Evolutionary conservation across 2,888 invertebrate species (phyloP).

Genomic region (Troglohyphantes excavatus): DNA sequence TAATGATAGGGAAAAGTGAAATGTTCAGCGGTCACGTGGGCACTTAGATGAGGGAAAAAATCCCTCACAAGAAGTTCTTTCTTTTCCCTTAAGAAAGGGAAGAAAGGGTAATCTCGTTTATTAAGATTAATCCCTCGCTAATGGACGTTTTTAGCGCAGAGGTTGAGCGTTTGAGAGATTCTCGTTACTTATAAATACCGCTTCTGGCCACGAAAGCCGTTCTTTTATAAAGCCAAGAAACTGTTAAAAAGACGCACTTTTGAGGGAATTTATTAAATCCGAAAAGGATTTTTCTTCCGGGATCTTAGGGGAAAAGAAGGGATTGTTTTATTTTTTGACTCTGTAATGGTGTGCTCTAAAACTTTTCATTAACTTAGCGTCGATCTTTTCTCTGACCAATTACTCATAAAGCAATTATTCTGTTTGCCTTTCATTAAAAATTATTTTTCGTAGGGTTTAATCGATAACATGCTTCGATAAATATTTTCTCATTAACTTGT

Average conservation of each 20-base stretch:
- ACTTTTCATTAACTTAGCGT: background rate
- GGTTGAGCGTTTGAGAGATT: background rate
- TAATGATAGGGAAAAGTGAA: constrained; percentile 20
- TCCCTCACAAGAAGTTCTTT: constrained; percentile 31
- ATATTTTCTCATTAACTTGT: no score
- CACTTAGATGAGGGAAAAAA: constrained; percentile 44
- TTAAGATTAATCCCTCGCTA: constrained; percentile 56
- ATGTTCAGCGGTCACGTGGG: constrained; percentile 44
- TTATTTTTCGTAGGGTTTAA: no score
- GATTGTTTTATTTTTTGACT: background rate
- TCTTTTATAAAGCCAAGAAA: background rate
- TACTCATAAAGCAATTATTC: background rate
- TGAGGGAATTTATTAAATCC: background rate
- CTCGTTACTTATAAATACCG: constrained; percentile 28
- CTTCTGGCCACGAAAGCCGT: background rate
- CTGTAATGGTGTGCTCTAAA: background rate
- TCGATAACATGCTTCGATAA: no score
- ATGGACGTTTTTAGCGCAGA: constrained; percentile 55
- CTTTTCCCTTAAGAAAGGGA: background rate
- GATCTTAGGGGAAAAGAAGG: background rate
- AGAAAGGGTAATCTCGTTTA: constrained; percentile 58
- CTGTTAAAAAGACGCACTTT: background rate
- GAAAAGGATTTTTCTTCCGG: background rate
- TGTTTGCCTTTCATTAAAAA: background rate
- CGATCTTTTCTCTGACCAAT: background rate